Base-by-base conservation (phyloP, 2,113 vertebrate genomes). In the Oncorhynchus nerka region DNA sequence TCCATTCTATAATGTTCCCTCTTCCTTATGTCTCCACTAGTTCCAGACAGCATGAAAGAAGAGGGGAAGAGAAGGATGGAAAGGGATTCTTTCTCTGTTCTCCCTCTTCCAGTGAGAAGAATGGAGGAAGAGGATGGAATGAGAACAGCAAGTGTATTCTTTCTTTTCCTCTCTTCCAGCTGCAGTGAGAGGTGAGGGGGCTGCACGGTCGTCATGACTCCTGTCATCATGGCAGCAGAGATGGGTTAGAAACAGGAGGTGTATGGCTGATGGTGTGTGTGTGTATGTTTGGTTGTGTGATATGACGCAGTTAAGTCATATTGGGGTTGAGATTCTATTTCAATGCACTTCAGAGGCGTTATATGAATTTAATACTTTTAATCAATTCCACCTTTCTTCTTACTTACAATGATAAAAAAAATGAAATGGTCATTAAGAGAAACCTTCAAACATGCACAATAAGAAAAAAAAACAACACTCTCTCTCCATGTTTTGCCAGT, bases 181-280 rank as follows among this genome's bases (percentile, higher is more conserved):
- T 57, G 28, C 78, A 70, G 9, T 51, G 73, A 59, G 68, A 85
- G 85, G 81, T 84, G 75, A 89, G 79, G 84, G 82, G 80, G 85
- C 85, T 79, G 51, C 51, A 55, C 4, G 79, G 88, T 90, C 85
- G 89, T 87, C 89, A 89, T 89, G 89, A 78, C 81, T 45, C 75
- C 87, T 75, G 90, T 90, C 81, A 87, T 84, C 90, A 91, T 86
- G 86, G 90, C 80, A 90, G 85, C 88, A 62, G 81, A 75, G 78
- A 79, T 45, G 28, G 70, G 62, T 85, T 78, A 87, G 83, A 89
- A 89, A 91, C 90, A 89, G 68, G 15, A 77, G 72, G 30, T 19
- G 51, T 55, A 55, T 4, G 15, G 51, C 51, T 13, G 51, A 13
- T 55, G 51, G 55, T 82, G 76, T 68, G 84, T 26, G 30, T 19